These are phyloP conservation scores for Darevskia mixta DNA, from an alignment of 2,797 vertebrate species.

Conservation along the genomic window DNA sequence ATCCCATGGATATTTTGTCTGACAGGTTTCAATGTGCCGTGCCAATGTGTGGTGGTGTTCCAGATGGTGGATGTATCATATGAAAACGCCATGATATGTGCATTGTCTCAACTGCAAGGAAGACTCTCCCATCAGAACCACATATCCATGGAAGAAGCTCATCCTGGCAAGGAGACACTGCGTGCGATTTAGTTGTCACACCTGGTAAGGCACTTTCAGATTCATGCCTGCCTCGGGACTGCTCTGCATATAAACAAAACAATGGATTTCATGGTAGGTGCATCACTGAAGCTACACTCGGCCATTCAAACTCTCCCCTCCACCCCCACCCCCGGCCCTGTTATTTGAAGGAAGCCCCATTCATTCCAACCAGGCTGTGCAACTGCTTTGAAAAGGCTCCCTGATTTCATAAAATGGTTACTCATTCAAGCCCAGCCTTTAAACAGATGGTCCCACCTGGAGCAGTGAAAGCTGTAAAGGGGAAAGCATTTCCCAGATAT, in stretches of 20 bases:
- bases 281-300: background rate
- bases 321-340: background rate
- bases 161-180: background rate
- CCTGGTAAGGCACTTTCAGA: background rate
- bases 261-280: background rate
- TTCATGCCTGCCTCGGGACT: background rate
- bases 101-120: background rate
- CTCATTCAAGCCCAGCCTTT: background rate
- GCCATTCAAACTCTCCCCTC: background rate
- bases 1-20: background rate
- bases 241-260: background rate
- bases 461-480: background rate
- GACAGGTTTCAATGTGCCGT: background rate
- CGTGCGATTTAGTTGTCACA: background rate
- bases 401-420: background rate
- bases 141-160: background rate
- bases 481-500: background rate
- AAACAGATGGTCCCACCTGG: background rate
- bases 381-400: background rate
- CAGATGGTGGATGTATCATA: no score
- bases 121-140: background rate
- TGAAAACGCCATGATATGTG: background rate
- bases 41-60: background rate
- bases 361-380: background rate
- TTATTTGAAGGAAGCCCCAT: background rate